A percentile compares a stretch with the other conserved stretches of the same genome.
These are phyloP conservation scores for Lepidocolaptes lacrymiger DNA, from an alignment of 2,797 vertebrate genomes.

Conservation along the genomic window DNA sequence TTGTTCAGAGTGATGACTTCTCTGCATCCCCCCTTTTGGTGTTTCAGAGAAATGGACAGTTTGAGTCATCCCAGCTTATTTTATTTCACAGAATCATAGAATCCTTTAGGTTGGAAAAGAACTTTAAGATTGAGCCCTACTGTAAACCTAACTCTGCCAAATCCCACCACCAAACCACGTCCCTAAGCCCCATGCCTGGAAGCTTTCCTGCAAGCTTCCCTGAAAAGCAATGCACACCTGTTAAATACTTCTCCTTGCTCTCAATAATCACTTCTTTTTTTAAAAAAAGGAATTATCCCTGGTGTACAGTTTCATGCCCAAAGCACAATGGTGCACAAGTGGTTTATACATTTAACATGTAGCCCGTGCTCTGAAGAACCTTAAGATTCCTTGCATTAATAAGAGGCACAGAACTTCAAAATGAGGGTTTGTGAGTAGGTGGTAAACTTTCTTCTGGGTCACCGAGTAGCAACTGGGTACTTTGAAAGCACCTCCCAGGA, in stretches of 20 bases:
- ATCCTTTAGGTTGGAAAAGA: not conserved
- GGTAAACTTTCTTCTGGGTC: slow-evolving; percentile 54
- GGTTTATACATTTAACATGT: not conserved
- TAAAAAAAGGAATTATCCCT: not conserved
- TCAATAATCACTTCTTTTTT: not conserved
- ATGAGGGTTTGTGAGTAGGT: slow-evolving; percentile 22
- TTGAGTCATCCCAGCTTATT: not conserved
- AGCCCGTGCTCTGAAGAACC: not conserved
- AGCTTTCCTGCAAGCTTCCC: not conserved
- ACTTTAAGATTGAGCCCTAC: not conserved
- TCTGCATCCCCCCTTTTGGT: not conserved
- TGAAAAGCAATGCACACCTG: not conserved
- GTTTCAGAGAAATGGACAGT: not conserved
- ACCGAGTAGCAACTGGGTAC: slow-evolving; percentile 12
- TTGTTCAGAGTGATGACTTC: not conserved
- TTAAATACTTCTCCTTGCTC: not conserved
- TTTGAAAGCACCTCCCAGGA: slow-evolving; percentile 54
- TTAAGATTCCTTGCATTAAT: not conserved
- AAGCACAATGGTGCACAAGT: not conserved
- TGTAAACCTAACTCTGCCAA: not conserved
- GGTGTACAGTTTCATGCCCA: not conserved
- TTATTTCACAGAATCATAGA: not conserved
- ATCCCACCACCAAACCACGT: not conserved
- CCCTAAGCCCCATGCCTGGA: not conserved
- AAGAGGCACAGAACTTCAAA: not conserved